These are phyloP conservation scores for Sarcophaga carnaria DNA, from an alignment of 2,888 invertebrate species.

Conservation along the genomic window DNA sequence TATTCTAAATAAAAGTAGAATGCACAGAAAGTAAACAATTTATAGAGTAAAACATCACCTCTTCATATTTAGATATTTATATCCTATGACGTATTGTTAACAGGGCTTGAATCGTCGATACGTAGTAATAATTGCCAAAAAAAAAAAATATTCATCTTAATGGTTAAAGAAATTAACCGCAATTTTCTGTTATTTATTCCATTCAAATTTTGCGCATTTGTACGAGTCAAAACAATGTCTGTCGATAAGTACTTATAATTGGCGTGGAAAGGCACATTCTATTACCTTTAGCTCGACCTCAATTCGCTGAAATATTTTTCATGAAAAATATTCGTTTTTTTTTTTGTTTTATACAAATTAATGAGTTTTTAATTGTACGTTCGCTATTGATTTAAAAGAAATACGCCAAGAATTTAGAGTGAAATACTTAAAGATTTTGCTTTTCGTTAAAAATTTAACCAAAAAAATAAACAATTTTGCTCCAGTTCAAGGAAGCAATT, in stretches of 20 bases:
- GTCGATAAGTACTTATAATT: neutral
- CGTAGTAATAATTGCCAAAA: too few species aligned
- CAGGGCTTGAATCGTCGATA: too few species aligned
- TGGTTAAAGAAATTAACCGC: too few species aligned
- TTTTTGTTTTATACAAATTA: neutral
- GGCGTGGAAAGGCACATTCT: neutral
- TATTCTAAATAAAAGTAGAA: too few species aligned
- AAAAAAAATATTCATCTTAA: too few species aligned
- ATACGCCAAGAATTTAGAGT: slow-evolving; percentile 7
- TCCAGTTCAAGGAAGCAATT: slow-evolving; percentile 51
- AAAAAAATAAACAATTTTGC: slow-evolving; percentile 1
- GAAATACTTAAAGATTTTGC: neutral
- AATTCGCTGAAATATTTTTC: neutral
- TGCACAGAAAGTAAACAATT: too few species aligned
- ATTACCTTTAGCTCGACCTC: neutral
- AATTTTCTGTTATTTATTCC: neutral
- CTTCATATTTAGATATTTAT: too few species aligned
- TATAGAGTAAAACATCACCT: too few species aligned
- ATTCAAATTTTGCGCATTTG: neutral
- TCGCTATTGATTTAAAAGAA: slow-evolving; percentile 22
- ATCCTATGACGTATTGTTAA: too few species aligned
- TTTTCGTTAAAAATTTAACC: too few species aligned
- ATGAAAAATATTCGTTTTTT: neutral
- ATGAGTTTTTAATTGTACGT: slow-evolving; percentile 8
- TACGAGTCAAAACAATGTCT: neutral